phyloP scores from a whole-genome alignment of 2,113 vertebrate genomes.

The Anguilla rostrata region DNA sequence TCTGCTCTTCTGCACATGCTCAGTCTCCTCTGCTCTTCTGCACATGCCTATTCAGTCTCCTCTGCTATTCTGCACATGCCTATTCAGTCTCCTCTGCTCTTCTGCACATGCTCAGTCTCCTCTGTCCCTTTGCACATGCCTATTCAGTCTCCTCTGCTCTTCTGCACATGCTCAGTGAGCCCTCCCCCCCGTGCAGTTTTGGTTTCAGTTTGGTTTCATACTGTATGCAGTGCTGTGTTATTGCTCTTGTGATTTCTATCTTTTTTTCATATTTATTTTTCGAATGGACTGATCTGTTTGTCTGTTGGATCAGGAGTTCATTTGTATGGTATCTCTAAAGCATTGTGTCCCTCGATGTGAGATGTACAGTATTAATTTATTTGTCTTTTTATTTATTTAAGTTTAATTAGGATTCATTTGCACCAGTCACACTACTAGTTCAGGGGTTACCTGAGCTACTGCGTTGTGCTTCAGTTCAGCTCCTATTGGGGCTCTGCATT shows the following conservation, averaged over 20 bases:
- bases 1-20: too few relatives aligned
- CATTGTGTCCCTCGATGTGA: slow-evolving; percentile 12
- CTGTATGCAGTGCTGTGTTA: neutral
- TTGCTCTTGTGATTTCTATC: neutral
- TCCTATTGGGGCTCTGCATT: slow-evolving; percentile 28
- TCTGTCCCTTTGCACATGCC: too few relatives aligned
- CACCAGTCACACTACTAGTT: neutral
- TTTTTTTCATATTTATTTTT: neutral
- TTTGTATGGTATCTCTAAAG: slow-evolving; percentile 25
- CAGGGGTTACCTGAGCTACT: neutral
- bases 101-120: too few relatives aligned
- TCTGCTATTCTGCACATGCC: too few relatives aligned
- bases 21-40: too few relatives aligned
- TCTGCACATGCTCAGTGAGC: neutral
- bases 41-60: too few relatives aligned
- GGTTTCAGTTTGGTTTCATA: neutral
- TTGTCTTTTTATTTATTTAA: slow-evolving; percentile 50
- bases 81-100: too few relatives aligned
- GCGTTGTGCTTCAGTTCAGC: neutral
- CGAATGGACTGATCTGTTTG: slow-evolving; percentile 11
- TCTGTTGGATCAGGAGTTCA: neutral
- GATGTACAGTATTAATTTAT: slow-evolving; percentile 50
- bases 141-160: neutral
- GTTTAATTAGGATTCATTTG: slow-evolving; percentile 42
- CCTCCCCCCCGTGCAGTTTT: slow-evolving; percentile 3